Conservation (phyloP, 2,113 vertebrate genomes). For the Scytalopus superciliaris region DNA sequence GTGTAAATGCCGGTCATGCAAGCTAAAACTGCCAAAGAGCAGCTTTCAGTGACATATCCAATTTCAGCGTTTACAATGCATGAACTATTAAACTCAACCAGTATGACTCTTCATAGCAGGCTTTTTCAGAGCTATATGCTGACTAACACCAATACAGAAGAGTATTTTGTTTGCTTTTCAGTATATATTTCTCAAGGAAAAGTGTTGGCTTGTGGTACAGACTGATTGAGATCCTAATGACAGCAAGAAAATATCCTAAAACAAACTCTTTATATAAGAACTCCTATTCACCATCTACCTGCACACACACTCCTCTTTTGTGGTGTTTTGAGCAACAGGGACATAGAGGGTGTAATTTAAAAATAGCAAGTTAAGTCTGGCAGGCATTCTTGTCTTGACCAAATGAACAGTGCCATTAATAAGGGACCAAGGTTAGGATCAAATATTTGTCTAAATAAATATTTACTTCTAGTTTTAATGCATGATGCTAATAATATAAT, state of each 20-base stretch:
- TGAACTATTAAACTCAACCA: slow-evolving; percentile 43
- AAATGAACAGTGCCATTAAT: neutral
- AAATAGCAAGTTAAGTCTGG: neutral
- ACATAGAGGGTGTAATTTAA: neutral
- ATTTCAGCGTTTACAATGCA: slow-evolving; percentile 53
- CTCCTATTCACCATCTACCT: neutral
- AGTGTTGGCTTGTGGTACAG: neutral
- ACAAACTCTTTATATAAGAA: neutral
- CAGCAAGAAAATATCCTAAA: neutral
- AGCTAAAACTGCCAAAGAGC: slow-evolving; percentile 47
- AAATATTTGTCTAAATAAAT: neutral
- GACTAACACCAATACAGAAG: neutral
- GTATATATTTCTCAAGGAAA: neutral
- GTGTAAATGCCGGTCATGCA: slow-evolving; percentile 33
- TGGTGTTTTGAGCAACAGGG: neutral
- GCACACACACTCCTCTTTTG: neutral
- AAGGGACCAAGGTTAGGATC: neutral
- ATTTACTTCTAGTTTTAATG: neutral
- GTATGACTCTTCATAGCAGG: neutral
- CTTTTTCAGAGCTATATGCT: neutral
- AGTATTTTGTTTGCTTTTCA: slow-evolving; percentile 29
- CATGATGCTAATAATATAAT: neutral
- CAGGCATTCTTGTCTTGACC: neutral
- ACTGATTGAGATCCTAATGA: neutral
- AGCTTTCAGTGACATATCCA: slow-evolving; percentile 52